A percentile compares a stretch with the other conserved stretches of the same genome.
Evolutionary conservation across 2,113 vertebrate species (phyloP).

Genomic region (Rhinolophus ferrumequinum): DNA sequence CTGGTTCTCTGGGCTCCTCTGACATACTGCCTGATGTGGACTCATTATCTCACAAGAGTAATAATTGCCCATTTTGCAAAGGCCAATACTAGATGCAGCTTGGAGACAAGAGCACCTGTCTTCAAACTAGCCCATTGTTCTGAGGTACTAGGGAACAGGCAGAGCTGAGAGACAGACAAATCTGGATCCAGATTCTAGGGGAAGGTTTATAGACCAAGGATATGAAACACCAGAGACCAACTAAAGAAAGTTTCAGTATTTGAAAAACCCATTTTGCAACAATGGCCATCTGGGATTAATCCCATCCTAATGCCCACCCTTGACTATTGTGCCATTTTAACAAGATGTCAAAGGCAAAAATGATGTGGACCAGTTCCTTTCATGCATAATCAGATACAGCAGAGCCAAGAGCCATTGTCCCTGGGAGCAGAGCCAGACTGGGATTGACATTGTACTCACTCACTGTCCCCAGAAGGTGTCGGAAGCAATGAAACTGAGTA

Average conservation of each 20-base stretch:
- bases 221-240: not conserved
- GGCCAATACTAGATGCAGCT: not conserved
- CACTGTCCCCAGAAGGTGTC: not conserved
- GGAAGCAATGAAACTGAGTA: not conserved
- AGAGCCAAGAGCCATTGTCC: not conserved
- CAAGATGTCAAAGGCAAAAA: not conserved
- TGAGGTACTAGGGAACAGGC: not conserved
- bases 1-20: not conserved
- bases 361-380: not conserved
- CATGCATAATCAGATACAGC: not conserved
- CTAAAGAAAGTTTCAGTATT: not conserved
- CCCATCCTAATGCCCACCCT: not conserved
- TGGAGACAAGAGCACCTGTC: not conserved
- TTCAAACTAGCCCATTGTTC: not conserved
- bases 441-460: fast-evolving
- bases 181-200: not conserved
- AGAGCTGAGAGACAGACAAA: not conserved
- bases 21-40: not conserved
- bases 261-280: not conserved
- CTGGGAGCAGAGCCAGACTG: not conserved
- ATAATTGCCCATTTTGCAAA: not conserved
- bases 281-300: not conserved
- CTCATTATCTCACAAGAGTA: not conserved
- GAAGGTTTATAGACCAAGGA: not conserved
- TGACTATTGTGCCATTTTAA: not conserved